Conservation (phyloP, 1,140 invertebrate genomes). For the Sitobion miscanthi region DNA sequence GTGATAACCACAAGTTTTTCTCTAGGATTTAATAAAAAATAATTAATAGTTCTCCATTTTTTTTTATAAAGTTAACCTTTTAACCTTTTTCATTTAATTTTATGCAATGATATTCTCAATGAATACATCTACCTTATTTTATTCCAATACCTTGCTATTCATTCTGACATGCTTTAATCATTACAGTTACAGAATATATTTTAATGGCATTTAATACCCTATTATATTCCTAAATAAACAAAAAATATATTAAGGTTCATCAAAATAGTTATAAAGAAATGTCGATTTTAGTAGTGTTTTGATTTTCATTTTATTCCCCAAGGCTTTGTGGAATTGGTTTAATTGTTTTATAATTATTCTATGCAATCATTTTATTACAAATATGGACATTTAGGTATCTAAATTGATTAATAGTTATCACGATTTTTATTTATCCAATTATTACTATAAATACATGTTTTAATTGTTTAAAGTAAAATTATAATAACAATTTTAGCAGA, state of each 20-base stretch:
- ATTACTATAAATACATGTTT: not conserved
- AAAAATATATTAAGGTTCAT: not conserved
- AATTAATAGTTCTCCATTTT: not conserved
- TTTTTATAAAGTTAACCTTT: not conserved
- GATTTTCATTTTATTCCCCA: not conserved
- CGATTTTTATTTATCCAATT: not conserved
- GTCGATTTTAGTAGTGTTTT: not conserved
- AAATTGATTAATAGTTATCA: not conserved
- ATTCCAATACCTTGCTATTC: not conserved
- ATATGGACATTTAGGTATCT: not conserved
- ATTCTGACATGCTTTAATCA: not conserved
- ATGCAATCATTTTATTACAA: not conserved
- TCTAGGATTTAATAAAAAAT: not conserved
- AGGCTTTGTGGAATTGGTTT: not conserved
- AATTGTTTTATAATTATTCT: not conserved
- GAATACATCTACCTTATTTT: not conserved
- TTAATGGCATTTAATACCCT: not conserved
- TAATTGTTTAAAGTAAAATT: not conserved
- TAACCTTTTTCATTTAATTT: not conserved
- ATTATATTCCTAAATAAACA: not conserved
- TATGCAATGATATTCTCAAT: not conserved
- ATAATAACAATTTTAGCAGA: not conserved
- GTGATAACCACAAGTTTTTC: not conserved
- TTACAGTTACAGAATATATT: not conserved
- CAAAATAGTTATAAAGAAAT: not conserved